Evolutionary conservation across 2,113 vertebrate genomes (phyloP).

Genomic region (Balaeniceps rex): DNA sequence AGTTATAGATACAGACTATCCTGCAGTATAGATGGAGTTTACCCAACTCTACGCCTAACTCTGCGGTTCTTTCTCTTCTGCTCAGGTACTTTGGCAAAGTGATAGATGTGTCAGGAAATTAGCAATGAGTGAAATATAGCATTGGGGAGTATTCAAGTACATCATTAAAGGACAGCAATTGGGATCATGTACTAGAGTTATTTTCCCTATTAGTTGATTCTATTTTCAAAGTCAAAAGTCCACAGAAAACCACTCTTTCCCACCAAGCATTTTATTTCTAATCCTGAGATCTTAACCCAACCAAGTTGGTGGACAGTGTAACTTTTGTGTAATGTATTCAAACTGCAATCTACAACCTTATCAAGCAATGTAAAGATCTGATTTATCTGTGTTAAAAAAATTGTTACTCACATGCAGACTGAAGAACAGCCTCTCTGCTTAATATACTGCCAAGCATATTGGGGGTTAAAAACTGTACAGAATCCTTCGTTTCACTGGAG

Average conservation of each 20-base stretch:
- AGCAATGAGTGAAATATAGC: not conserved
- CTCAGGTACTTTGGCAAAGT: not conserved
- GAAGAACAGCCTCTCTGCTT: slow-evolving; percentile 77
- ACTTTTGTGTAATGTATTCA: not conserved
- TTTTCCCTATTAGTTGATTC: not conserved
- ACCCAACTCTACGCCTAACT: not conserved
- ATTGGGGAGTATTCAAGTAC: not conserved
- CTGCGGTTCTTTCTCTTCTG: not conserved
- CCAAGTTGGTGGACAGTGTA: not conserved
- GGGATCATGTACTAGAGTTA: not conserved
- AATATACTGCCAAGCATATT: slow-evolving; percentile 75
- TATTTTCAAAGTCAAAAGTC: not conserved
- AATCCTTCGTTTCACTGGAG: slow-evolving; percentile 75
- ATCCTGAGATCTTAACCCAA: not conserved
- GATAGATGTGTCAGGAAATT: not conserved
- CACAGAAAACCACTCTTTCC: not conserved
- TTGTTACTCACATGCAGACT: slow-evolving; percentile 81
- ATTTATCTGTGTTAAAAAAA: not conserved
- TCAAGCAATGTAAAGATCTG: not conserved
- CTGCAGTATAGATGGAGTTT: not conserved
- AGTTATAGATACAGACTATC: not conserved
- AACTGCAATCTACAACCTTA: not conserved
- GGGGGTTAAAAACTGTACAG: slow-evolving; percentile 74
- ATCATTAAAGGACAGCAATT: not conserved
- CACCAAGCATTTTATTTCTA: not conserved